Conservation (phyloP, 2,888 invertebrate genomes). For the Cantharis lateralis region DNA sequence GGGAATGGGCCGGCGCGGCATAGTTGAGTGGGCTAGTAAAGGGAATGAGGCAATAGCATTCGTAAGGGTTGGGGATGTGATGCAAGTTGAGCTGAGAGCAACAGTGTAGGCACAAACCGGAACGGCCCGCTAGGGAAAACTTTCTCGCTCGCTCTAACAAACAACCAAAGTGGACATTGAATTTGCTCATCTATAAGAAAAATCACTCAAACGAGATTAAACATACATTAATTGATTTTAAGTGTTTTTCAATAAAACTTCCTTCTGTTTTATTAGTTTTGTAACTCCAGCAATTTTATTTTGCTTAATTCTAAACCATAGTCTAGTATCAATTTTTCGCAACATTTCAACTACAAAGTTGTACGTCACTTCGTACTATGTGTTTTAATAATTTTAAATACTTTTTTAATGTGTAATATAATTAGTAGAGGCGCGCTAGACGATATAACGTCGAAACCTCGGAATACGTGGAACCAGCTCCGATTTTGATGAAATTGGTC, state of each 20-base stretch:
- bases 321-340: not conserved
- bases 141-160: constrained; percentile 38
- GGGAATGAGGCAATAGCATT: constrained; percentile 34
- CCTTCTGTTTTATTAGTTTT: not conserved
- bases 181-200: constrained; percentile 20
- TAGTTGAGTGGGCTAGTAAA: constrained; percentile 31
- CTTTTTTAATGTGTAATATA: too few species aligned
- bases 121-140: constrained; percentile 45
- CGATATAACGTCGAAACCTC: too few species aligned
- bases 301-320: not conserved
- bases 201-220: constrained; percentile 55
- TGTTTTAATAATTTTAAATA: not conserved
- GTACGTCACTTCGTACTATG: not conserved
- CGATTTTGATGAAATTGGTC: too few species aligned
- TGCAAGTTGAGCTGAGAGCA: constrained; percentile 39
- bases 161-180: constrained; percentile 39
- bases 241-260: not conserved
- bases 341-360: not conserved
- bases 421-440: too few species aligned
- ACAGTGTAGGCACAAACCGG: constrained; percentile 42
- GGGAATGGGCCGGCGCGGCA: constrained; percentile 38
- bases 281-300: not conserved
- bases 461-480: too few species aligned
- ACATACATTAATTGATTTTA: constrained; percentile 20
- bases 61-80: constrained; percentile 14